These are phyloP conservation scores for Aricia agestis DNA, from an alignment of 1,140 invertebrate genomes.

Conservation along the genomic window DNA sequence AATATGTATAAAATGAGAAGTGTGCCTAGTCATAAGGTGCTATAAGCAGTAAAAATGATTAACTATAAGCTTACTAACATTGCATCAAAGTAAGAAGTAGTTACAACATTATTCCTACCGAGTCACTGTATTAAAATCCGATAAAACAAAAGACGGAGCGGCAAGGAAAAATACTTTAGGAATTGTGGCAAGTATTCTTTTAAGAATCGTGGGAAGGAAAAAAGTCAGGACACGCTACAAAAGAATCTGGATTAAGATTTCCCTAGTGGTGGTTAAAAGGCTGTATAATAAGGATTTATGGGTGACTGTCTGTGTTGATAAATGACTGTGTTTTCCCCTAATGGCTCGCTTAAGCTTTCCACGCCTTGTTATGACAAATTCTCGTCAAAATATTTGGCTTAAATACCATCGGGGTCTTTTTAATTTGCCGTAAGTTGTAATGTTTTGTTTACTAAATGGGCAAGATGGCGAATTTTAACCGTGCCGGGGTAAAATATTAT, in stretches of 20 bases:
- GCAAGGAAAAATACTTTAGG: neutral
- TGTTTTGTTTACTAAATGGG: too few species aligned
- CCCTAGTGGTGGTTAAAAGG: constrained; percentile 43
- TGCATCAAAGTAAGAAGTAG: too few species aligned
- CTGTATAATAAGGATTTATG: constrained; percentile 55
- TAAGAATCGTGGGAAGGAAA: constrained; percentile 8
- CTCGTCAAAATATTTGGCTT: neutral
- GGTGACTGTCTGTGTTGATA: constrained; percentile 53
- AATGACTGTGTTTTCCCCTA: constrained; percentile 57
- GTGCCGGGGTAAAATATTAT: too few species aligned
- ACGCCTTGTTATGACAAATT: constrained; percentile 1
- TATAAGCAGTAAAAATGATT: too few species aligned
- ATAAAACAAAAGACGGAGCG: too few species aligned
- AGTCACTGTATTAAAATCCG: too few species aligned
- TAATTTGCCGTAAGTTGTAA: neutral
- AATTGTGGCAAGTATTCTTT: constrained; percentile 10
- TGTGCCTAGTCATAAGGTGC: too few species aligned
- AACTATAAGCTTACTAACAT: too few species aligned
- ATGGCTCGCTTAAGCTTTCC: constrained; percentile 31
- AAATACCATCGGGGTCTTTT: neutral
- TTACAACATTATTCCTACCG: too few species aligned
- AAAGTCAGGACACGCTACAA: neutral
- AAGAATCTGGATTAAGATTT: constrained; percentile 35
- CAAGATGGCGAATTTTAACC: too few species aligned
- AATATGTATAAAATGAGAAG: too few species aligned